Evolutionary conservation across 1,140 invertebrate genomes (phyloP).

Genomic region (Drosophila burlai): DNA sequence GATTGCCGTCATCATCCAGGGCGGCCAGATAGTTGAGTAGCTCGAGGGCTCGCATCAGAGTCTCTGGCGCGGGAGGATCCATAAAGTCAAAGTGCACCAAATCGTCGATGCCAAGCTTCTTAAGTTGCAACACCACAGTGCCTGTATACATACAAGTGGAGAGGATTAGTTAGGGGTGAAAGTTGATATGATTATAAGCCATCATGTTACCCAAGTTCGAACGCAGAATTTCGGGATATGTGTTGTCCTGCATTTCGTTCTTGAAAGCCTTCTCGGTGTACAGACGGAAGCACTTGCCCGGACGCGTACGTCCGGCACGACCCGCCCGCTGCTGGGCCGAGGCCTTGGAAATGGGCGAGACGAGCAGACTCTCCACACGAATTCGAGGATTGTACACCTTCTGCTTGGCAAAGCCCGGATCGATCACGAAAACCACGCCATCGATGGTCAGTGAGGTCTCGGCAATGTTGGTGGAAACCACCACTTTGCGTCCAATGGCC

Average conservation of each 20-base stretch:
- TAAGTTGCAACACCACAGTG: slow-evolving; percentile 98
- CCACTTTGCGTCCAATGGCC: slow-evolving; percentile 97
- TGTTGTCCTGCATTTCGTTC: slow-evolving; percentile 99
- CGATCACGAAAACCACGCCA: slow-evolving; percentile 99
- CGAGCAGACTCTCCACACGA: slow-evolving; percentile 98
- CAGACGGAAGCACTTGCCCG: slow-evolving; percentile 99
- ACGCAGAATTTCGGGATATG: slow-evolving; percentile 98
- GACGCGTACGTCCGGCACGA: slow-evolving; percentile 97
- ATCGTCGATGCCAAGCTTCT: slow-evolving; percentile 99
- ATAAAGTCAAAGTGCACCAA: slow-evolving; percentile 99
- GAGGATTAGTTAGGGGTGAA: not conserved
- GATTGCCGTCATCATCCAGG: slow-evolving; percentile 96
- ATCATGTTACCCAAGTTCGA: slow-evolving; percentile 78
- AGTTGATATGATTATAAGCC: too few species aligned
- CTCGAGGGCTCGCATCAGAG: slow-evolving; percentile 99
- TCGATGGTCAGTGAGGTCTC: slow-evolving; percentile 99
- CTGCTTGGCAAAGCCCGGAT: slow-evolving; percentile 99
- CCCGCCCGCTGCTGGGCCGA: slow-evolving; percentile 99
- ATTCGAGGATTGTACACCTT: slow-evolving; percentile 99
- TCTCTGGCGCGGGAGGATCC: slow-evolving; percentile 99
- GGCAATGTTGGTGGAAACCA: slow-evolving; percentile 99
- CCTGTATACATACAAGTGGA: slow-evolving; percentile 36
- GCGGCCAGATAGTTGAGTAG: slow-evolving; percentile 97
- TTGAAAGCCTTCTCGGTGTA: slow-evolving; percentile 99
- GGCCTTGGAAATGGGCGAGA: slow-evolving; percentile 99